phyloP scores from a whole-genome alignment of 2,113 vertebrate genomes.

The Corythaeola cristata region DNA sequence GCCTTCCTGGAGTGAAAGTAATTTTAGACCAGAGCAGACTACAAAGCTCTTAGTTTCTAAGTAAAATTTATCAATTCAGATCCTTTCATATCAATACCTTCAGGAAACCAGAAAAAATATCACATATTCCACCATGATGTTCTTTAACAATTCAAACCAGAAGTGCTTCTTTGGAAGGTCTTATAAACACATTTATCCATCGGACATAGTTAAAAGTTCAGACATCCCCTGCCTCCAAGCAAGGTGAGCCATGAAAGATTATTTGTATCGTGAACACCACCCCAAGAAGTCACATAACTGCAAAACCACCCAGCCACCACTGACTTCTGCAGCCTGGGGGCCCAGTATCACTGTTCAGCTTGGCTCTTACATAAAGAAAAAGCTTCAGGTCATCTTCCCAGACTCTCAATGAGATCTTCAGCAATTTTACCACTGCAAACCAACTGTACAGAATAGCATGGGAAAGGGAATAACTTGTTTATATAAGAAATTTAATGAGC shows the following conservation, averaged over 20 bases:
- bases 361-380: background rate
- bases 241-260: background rate
- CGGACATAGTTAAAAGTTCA: background rate
- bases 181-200: background rate
- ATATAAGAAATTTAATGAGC: background rate
- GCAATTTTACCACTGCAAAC: background rate
- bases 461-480: background rate
- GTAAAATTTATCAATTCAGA: background rate
- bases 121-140: background rate
- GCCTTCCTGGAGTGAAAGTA: background rate
- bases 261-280: background rate
- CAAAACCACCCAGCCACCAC: background rate
- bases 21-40: background rate
- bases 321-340: background rate
- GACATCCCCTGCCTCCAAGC: background rate
- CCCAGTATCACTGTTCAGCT: background rate
- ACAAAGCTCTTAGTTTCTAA: background rate
- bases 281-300: background rate
- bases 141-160: background rate
- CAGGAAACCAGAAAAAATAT: background rate
- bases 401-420: background rate
- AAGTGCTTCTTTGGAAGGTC: background rate
- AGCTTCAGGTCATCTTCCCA: background rate
- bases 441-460: background rate
- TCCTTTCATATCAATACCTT: background rate